Base-by-base conservation (phyloP, 2,113 vertebrate species). In the Oryzias javanicus region DNA sequence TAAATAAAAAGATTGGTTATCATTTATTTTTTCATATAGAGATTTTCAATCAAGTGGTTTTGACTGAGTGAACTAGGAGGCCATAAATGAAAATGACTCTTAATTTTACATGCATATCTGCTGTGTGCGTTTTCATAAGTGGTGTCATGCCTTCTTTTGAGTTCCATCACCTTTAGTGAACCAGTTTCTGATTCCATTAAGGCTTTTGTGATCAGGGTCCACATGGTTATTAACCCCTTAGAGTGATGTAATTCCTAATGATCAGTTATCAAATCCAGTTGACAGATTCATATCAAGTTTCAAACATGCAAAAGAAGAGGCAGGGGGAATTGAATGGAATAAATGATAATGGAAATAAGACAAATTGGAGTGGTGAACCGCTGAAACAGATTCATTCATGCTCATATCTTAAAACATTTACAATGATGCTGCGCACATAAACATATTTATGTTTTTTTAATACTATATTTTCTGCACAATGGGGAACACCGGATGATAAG, bases 61-160 rank as follows among this genome's bases (percentile, higher is more conserved):
- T 70, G 67, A 51, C 62, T 67, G 78, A 78, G 76, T 84, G 63
- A 80, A 80, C 68, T 48, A 55, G 70, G 60, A 58, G 77, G 22
- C 63, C 22, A 42, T 64, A 78, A 84, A 83, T 86, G 72, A 85
- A 87, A 83, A 75, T 73, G 61, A 66, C 12, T 54, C 45, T 71
- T 81, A 80, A 85, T 80, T 82, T 70, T 70, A 74, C 49, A 62
- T 73, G 65, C 29, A 65, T 46, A 56, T 46, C 50, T 49, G 29
- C 72, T 52, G 42, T 61, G 49, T 75, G 60, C 62, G 68, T 55
- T 58, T 75, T 50, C 42, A 48, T 89, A 72, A 82, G 82, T 78
- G 81, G 78, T 79, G 79, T 78, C 70, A 42, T 49, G 70, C 71
- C 67, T 84, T 80, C 54, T 60, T 72, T 12, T 6, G 58, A 81